phyloP scores from a whole-genome alignment of 2,888 invertebrate species.

The Coelopa pilipes region DNA sequence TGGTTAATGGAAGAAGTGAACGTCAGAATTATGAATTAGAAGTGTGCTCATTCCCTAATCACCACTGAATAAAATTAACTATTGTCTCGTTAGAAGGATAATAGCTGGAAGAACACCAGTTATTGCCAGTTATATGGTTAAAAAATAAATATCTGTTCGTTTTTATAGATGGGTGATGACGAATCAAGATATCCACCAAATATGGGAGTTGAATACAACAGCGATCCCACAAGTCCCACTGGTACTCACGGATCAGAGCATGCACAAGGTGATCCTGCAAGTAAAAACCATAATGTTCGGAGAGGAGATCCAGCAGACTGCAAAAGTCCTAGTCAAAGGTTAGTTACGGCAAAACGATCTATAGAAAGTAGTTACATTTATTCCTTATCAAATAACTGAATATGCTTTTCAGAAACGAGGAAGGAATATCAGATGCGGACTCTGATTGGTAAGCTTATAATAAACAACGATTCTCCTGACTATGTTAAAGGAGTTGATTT shows the following conservation, averaged over 20 bases:
- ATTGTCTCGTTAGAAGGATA: too few species aligned
- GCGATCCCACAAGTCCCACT: conserved; percentile 61
- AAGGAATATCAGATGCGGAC: conserved; percentile 64
- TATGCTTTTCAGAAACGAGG: conserved; percentile 58
- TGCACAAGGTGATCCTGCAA: conserved; percentile 39
- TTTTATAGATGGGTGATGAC: conserved; percentile 50
- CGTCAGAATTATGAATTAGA: too few species aligned
- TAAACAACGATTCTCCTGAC: too few species aligned
- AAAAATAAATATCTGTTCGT: neutral
- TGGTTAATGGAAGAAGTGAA: too few species aligned
- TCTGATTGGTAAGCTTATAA: conserved; percentile 63
- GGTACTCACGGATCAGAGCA: conserved; percentile 61
- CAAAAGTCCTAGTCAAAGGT: conserved; percentile 79
- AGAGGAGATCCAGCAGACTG: conserved; percentile 77
- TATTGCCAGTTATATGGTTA: too few species aligned
- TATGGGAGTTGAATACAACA: conserved; percentile 57
- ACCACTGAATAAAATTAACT: too few species aligned
- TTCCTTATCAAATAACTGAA: neutral
- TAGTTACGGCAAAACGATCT: conserved; percentile 45
- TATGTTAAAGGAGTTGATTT: conserved; percentile 19
- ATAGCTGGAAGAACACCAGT: too few species aligned
- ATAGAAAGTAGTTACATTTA: neutral
- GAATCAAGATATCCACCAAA: conserved; percentile 52
- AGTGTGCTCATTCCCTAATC: too few species aligned
- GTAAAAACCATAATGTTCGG: conserved; percentile 71